phyloP scores from a whole-genome alignment of 2,113 vertebrate species.

The Mesembrinibis cayennensis region DNA sequence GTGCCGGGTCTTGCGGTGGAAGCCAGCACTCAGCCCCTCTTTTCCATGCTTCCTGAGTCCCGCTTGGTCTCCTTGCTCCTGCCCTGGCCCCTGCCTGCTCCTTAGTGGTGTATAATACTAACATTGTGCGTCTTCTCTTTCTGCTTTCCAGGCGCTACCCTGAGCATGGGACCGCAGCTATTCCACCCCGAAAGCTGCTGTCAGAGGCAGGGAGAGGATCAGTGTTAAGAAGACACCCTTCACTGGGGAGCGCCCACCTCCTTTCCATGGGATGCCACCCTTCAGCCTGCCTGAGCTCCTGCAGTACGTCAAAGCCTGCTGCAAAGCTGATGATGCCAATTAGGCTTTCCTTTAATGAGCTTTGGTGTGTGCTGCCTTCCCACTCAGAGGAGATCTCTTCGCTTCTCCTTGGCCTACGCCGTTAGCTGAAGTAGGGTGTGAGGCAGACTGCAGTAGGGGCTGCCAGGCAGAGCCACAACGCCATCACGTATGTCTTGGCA shows the following conservation, averaged over 20 bases:
- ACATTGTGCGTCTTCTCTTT: background rate
- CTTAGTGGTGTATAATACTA: background rate
- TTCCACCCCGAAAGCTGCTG: background rate
- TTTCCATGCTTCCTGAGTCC: background rate
- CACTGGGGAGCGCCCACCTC: background rate
- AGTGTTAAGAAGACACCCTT: background rate
- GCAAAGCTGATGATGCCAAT: background rate
- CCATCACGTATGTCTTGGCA: background rate
- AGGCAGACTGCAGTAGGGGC: background rate
- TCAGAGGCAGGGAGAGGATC: background rate
- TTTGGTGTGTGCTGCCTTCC: background rate
- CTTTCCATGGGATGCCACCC: background rate
- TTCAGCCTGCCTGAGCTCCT: background rate
- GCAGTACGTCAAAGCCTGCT: background rate
- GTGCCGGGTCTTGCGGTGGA: background rate
- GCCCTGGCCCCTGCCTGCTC: background rate
- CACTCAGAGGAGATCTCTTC: background rate
- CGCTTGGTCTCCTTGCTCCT: background rate
- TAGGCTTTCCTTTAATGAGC: background rate
- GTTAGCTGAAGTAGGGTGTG: background rate
- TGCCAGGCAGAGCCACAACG: rapidly evolving
- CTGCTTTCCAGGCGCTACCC: background rate
- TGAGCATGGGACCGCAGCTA: rapidly evolving
- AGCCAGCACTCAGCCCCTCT: background rate
- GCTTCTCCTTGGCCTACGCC: rapidly evolving